Evolutionary conservation across 2,113 vertebrate genomes (phyloP), one percentile per base, ranked within the genome.

Genomic region (Puffinus mauretanicus): DNA sequence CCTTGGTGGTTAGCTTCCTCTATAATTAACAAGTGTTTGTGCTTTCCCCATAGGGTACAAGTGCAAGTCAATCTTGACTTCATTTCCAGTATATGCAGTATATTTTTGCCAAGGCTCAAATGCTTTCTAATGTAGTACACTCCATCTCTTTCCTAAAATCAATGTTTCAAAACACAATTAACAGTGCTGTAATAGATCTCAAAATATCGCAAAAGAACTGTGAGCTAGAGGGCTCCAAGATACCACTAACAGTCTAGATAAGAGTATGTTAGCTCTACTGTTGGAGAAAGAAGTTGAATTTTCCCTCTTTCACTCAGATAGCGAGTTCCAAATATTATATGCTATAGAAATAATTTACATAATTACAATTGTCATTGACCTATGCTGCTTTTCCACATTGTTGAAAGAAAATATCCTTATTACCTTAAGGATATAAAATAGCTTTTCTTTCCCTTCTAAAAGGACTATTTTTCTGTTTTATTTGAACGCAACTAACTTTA

Each of bases 141-240:
- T 93, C 78, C 46, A 75, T 89, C 91, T 91, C 76, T 85, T 97
- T 91, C 77, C 70, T 67, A 92, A 95, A 97, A 96, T 95, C 94
- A 86, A 88, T 96, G 88, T 82, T 95, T 96, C 89, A 93, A 93
- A 94, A 93, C 91, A 95, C 58, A 94, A 95, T 96, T 97, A 97
- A 73, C 77, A 89, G 66, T 62, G 55, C 67, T 91, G 40, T 76
- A 96, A 93, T 86, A 92, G 84, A 93, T 76, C 84, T 83, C 70
- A 94, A 91, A 89, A 84, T 82, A 96, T 47, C 36, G 58, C 24
- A n/a, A 83, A 93, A 89, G 51, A 91, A 47, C 65, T 73, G 60
- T 69, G 82, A 92, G 81, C 72, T 93, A 81, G 79, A 93, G 86
- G 88, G 75, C 86, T 95, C 81, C 84, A 91, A 92, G 77, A 47